Percentiles rank a stretch among this genome's conserved stretches.
These are phyloP conservation scores for Callimorpha dominula DNA, from an alignment of 2,888 invertebrate species.

Conservation along the genomic window DNA sequence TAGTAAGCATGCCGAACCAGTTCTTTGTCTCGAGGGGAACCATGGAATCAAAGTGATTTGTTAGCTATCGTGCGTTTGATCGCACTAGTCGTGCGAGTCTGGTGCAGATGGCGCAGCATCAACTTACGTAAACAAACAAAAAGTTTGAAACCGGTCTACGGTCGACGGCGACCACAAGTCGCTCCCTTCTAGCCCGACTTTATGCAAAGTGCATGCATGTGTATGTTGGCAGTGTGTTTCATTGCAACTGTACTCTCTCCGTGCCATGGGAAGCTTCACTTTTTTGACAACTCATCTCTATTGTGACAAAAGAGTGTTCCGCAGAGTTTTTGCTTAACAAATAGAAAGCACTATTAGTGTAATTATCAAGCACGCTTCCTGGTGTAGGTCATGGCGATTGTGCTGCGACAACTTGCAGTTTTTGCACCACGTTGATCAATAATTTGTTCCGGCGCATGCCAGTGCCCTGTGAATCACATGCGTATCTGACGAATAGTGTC, in stretches of 20 bases:
- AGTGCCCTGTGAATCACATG: constrained; percentile 17
- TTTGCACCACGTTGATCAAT: constrained; percentile 16
- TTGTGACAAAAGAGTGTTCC: constrained; percentile 43
- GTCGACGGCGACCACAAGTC: constrained; percentile 1
- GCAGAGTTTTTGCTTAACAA: constrained; percentile 48
- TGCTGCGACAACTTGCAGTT: constrained; percentile 16
- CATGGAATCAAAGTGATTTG: constrained; percentile 21
- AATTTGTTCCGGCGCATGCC: constrained; percentile 15
- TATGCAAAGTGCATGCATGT: constrained; percentile 26
- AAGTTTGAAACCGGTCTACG: constrained; percentile 24
- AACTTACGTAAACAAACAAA: constrained; percentile 30
- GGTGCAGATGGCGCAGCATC: constrained; percentile 16
- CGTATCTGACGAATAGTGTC: constrained; percentile 7
- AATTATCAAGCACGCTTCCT: constrained; percentile 54
- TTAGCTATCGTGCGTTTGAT: constrained; percentile 33
- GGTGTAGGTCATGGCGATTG: constrained; percentile 27
- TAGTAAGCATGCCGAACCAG: constrained; percentile 6
- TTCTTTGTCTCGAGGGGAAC: background rate
- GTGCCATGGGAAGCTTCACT: constrained; percentile 55
- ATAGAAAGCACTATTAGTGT: constrained; percentile 60
- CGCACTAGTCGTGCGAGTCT: constrained; percentile 15
- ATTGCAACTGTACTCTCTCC: constrained; percentile 42
- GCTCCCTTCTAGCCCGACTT: background rate
- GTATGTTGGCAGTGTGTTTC: constrained; percentile 13
- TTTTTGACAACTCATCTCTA: constrained; percentile 55